A percentile compares a stretch with the other conserved stretches of the same genome.
Conservation (phyloP, 2,888 invertebrate species). For the Ectemnius lituratus region DNA sequence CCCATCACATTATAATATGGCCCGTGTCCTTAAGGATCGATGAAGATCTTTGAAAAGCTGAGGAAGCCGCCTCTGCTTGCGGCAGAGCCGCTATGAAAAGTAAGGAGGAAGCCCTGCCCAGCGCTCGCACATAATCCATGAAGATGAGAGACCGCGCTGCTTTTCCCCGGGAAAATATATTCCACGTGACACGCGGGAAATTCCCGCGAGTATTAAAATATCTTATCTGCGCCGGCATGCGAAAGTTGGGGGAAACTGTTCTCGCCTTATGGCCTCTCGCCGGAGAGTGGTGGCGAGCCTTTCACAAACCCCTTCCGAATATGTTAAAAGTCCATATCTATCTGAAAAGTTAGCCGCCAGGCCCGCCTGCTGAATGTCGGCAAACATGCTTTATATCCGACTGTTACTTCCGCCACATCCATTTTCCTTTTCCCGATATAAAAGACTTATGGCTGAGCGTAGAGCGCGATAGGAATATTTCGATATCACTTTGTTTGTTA, state of each 20-base stretch:
- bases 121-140: conserved; percentile 38
- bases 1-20: conserved; percentile 16
- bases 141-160: conserved; percentile 38
- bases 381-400: too few relatives aligned
- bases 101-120: conserved; percentile 24
- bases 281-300: conserved; percentile 19
- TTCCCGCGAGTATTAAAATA: conserved; percentile 57
- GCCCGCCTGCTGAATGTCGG: too few relatives aligned
- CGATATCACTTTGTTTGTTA: too few relatives aligned
- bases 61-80: too few relatives aligned
- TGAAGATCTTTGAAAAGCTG: conserved; percentile 35
- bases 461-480: too few relatives aligned
- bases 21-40: conserved; percentile 16
- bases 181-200: conserved; percentile 46
- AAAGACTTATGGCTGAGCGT: too few relatives aligned
- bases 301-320: conserved; percentile 24
- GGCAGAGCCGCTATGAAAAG: not conserved
- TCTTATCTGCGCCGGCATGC: conserved; percentile 40
- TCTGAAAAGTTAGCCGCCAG: not conserved
- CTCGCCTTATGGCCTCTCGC: conserved; percentile 15
- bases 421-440: too few relatives aligned
- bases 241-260: conserved; percentile 28
- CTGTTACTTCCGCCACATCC: too few relatives aligned
- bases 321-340: conserved; percentile 10
- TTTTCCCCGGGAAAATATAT: conserved; percentile 45